Percentiles rank a stretch among this genome's conserved stretches.
Conservation (phyloP, 2,113 vertebrate species). For the Cochlearius cochlearius region DNA sequence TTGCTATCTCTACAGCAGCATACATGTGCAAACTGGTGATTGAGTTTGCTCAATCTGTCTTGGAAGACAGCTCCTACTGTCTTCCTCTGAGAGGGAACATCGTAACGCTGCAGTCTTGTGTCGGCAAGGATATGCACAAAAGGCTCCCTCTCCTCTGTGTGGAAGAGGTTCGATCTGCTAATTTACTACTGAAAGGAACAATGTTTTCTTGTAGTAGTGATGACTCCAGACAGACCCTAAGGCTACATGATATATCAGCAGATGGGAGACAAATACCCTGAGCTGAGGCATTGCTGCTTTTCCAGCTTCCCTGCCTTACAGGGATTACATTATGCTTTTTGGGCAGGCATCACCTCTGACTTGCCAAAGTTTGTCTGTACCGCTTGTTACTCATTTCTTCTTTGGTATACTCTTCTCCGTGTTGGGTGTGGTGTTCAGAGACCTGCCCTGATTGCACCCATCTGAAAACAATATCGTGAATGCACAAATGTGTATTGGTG, state of each 20-base stretch:
- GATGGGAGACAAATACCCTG: neutral
- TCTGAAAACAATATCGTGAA: neutral
- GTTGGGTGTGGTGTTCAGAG: neutral
- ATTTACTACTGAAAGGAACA: neutral
- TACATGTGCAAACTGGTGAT: accelerated
- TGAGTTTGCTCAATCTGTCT: neutral
- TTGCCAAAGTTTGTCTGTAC: neutral
- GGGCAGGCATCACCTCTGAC: neutral
- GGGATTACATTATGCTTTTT: neutral
- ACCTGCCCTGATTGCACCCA: neutral
- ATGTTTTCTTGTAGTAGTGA: neutral
- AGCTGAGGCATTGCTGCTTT: neutral
- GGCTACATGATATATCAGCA: neutral
- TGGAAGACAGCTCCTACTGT: neutral
- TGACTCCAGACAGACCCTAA: neutral
- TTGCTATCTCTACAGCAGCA: neutral
- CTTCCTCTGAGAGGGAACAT: neutral
- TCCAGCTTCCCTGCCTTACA: neutral
- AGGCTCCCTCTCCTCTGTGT: neutral
- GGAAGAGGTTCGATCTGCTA: neutral
- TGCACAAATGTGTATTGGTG: neutral
- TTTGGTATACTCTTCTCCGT: neutral
- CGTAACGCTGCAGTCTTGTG: neutral
- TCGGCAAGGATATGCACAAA: accelerated
- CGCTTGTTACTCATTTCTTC: neutral